Percentiles rank a stretch among this genome's conserved stretches.
Evolutionary conservation across 2,888 invertebrate genomes (phyloP).

Genomic region (Blastobasis adustella): DNA sequence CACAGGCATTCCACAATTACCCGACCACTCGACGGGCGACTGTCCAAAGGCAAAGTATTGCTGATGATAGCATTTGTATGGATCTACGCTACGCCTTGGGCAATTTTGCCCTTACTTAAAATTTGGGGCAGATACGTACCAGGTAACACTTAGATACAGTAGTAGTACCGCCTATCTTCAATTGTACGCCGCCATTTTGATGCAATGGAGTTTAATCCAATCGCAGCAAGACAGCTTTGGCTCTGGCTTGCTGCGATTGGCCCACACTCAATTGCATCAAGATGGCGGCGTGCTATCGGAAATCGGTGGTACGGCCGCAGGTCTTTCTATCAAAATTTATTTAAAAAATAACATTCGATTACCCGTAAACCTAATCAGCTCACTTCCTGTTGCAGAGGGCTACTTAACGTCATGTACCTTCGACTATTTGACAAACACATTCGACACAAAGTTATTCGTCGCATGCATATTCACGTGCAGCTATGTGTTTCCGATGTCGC

Average conservation of each 20-base stretch:
- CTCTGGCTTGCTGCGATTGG: too few relatives aligned
- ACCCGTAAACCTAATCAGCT: background rate
- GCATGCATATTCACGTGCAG: slow-evolving; percentile 84
- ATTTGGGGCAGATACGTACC: slow-evolving; percentile 92
- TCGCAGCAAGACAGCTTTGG: too few relatives aligned
- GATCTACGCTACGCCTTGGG: slow-evolving; percentile 88
- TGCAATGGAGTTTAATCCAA: too few relatives aligned
- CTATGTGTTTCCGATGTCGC: slow-evolving; percentile 83
- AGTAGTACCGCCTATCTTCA: too few relatives aligned
- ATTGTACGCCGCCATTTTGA: too few relatives aligned
- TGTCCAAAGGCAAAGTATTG: slow-evolving; percentile 86
- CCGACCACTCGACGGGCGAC: slow-evolving; percentile 86
- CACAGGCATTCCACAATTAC: slow-evolving; percentile 80
- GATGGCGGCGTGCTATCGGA: too few relatives aligned
- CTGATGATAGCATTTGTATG: slow-evolving; percentile 84
- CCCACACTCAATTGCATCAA: too few relatives aligned
- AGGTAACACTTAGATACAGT: slow-evolving; percentile 58
- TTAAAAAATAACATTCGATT: too few relatives aligned
- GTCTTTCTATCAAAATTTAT: too few relatives aligned
- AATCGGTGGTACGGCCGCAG: too few relatives aligned
- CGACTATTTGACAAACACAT: slow-evolving; percentile 86
- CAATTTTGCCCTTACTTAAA: slow-evolving; percentile 83
- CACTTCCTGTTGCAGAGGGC: slow-evolving; percentile 80
- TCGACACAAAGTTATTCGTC: slow-evolving; percentile 86
- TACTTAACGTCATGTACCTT: slow-evolving; percentile 90